Percentiles rank a stretch among this genome's conserved stretches.
Conservation (phyloP, 2,113 vertebrate species). For the Thalassarche chlororhynchos region DNA sequence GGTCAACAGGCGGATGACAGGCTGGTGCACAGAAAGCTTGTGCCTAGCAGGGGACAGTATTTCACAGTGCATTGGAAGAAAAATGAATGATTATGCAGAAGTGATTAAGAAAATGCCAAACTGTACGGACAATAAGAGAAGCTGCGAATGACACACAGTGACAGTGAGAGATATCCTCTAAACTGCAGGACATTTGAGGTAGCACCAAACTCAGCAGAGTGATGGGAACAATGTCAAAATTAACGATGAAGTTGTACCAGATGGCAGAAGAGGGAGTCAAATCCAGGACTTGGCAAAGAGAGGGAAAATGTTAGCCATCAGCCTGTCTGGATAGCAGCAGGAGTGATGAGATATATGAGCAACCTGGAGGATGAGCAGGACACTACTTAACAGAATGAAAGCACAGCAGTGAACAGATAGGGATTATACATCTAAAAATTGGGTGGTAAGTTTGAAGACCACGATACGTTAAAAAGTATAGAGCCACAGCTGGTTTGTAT, state of each 20-base stretch:
- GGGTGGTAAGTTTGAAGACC: background rate
- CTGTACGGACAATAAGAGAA: background rate
- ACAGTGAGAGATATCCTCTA: background rate
- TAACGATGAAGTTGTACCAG: slow-evolving; percentile 47
- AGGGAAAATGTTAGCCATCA: slow-evolving; percentile 25
- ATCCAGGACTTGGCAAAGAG: slow-evolving; percentile 34
- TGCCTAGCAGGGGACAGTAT: background rate
- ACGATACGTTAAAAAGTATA: background rate
- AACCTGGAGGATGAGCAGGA: slow-evolving; percentile 34
- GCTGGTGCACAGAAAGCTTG: background rate
- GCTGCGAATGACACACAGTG: background rate
- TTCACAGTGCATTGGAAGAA: background rate
- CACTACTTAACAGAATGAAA: background rate
- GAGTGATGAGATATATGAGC: slow-evolving; percentile 36
- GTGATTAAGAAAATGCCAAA: background rate
- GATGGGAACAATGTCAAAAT: background rate
- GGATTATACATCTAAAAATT: background rate
- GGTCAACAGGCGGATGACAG: slow-evolving; percentile 16
- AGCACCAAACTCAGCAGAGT: background rate
- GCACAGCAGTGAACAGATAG: background rate
- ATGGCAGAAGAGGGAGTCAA: slow-evolving; percentile 49
- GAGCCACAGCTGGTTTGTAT: background rate
- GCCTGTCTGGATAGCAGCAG: slow-evolving; percentile 36
- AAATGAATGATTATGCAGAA: background rate
- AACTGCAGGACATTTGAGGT: background rate